A percentile compares a stretch with the other conserved stretches of the same genome.
Evolutionary conservation across 2,888 invertebrate genomes (phyloP).

Genomic region (Drosophila aldrichi): DNA sequence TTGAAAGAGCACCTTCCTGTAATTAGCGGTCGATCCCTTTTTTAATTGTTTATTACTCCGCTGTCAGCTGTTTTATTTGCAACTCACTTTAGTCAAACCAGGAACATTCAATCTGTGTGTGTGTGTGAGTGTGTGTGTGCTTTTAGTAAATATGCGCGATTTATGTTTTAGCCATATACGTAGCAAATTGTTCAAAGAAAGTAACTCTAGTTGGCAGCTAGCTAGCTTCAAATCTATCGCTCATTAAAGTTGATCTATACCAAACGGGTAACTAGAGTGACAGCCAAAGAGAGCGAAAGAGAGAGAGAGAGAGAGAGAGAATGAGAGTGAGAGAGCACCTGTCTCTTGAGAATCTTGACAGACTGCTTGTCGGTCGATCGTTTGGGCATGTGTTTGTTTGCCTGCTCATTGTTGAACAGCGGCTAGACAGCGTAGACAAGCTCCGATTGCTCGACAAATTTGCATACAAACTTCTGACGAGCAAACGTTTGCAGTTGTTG

Average conservation of each 20-base stretch:
- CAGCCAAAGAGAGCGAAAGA: neutral
- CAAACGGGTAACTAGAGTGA: conserved; percentile 60
- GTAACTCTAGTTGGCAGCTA: conserved; percentile 41
- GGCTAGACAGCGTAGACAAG: conserved; percentile 26
- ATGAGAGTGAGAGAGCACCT: neutral
- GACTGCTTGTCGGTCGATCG: conserved; percentile 43
- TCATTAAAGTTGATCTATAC: conserved; percentile 63
- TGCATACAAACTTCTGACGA: conserved; percentile 65
- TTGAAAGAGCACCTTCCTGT: conserved; percentile 28
- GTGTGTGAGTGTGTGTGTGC: conserved; percentile 7
- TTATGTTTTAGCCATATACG: conserved; percentile 77
- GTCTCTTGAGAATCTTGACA: conserved; percentile 43
- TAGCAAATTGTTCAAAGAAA: conserved; percentile 71
- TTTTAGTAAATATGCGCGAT: conserved; percentile 61
- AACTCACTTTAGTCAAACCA: conserved; percentile 63
- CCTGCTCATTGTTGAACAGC: conserved; percentile 10
- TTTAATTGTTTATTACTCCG: conserved; percentile 8
- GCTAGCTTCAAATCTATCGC: conserved; percentile 37
- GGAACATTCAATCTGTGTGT: conserved; percentile 53
- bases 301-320: neutral
- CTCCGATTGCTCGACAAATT: conserved; percentile 40
- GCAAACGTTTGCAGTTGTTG: conserved; percentile 23
- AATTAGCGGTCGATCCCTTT: conserved; percentile 50
- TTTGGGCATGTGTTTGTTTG: conserved; percentile 2
- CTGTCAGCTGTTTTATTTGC: conserved; percentile 23